phyloP scores from a whole-genome alignment of 2,888 invertebrate genomes.

The Thymelicus sylvestris region DNA sequence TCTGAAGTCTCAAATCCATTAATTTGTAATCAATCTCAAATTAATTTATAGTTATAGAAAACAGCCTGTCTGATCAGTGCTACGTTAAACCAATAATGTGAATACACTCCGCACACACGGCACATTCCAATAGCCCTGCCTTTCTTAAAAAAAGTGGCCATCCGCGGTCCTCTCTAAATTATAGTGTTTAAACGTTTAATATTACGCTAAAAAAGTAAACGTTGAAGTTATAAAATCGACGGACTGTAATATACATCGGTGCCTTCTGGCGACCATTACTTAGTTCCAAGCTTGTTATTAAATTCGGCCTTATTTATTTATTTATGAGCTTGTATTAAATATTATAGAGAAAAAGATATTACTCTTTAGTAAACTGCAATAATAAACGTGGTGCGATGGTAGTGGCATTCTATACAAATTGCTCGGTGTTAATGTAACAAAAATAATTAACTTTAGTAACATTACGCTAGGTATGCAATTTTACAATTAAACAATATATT shows the following conservation, averaged over 20 bases:
- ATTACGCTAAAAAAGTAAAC: conserved; percentile 77
- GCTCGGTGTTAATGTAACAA: too few relatives aligned
- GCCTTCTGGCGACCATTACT: conserved; percentile 82
- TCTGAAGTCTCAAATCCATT: too few relatives aligned
- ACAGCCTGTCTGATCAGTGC: too few relatives aligned
- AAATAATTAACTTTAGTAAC: too few relatives aligned
- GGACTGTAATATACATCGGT: conserved; percentile 75
- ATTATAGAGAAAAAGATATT: conserved; percentile 21
- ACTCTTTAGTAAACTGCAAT: conserved; percentile 11
- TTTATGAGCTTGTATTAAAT: conserved; percentile 62
- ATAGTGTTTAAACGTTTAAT: conserved; percentile 82
- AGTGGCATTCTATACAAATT: not conserved
- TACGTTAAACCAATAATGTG: conserved; percentile 11
- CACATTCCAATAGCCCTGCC: conserved; percentile 31
- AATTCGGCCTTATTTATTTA: conserved; percentile 82
- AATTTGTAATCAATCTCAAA: too few relatives aligned
- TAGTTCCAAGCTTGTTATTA: conserved; percentile 79
- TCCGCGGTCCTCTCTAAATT: conserved; percentile 61
- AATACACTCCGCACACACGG: conserved; percentile 6
- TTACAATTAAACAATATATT: too few relatives aligned
- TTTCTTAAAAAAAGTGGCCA: conserved; percentile 63
- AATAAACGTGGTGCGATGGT: not conserved
- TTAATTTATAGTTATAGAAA: too few relatives aligned
- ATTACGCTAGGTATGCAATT: too few relatives aligned
- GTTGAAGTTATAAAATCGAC: conserved; percentile 77